These are phyloP conservation scores for Trinectes maculatus DNA, from an alignment of 2,113 vertebrate genomes.

Conservation along the genomic window DNA sequence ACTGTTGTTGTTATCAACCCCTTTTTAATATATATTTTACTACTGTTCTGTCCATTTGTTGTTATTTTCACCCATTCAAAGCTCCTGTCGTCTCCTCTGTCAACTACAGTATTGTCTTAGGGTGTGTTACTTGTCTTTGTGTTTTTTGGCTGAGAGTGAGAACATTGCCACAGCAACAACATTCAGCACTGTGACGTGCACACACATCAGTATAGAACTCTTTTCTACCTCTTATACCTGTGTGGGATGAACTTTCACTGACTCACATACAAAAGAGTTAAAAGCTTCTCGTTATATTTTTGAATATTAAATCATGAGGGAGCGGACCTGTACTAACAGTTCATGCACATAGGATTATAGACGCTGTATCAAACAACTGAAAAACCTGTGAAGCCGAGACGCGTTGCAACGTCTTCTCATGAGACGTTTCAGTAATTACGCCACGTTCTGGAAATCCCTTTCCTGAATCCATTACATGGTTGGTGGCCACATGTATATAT, in stretches of 20 bases:
- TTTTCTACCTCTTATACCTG: neutral
- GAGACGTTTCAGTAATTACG: slow-evolving; percentile 55
- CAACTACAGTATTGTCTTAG: neutral
- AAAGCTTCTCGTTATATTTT: neutral
- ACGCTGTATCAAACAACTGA: slow-evolving; percentile 15
- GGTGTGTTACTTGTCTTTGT: slow-evolving; percentile 24
- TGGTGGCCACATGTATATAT: slow-evolving; percentile 62
- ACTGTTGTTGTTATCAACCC: too few relatives aligned
- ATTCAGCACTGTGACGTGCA: slow-evolving; percentile 63
- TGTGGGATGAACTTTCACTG: neutral
- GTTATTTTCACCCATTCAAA: neutral
- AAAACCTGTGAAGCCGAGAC: slow-evolving; percentile 23
- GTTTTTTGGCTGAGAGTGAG: slow-evolving; percentile 15
- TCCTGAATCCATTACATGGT: slow-evolving; percentile 59
- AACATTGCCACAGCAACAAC: slow-evolving; percentile 20
- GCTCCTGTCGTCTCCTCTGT: neutral
- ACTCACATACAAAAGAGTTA: neutral
- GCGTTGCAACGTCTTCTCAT: slow-evolving; percentile 23
- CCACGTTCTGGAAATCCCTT: slow-evolving; percentile 47
- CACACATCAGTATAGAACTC: too few relatives aligned
- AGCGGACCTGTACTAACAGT: neutral
- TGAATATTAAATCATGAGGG: neutral
- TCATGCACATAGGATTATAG: neutral
- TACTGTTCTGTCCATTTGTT: neutral
- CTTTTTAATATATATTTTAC: neutral